These are phyloP conservation scores for Onychomys torridus DNA, from an alignment of 2,797 vertebrate species.

Conservation along the genomic window DNA sequence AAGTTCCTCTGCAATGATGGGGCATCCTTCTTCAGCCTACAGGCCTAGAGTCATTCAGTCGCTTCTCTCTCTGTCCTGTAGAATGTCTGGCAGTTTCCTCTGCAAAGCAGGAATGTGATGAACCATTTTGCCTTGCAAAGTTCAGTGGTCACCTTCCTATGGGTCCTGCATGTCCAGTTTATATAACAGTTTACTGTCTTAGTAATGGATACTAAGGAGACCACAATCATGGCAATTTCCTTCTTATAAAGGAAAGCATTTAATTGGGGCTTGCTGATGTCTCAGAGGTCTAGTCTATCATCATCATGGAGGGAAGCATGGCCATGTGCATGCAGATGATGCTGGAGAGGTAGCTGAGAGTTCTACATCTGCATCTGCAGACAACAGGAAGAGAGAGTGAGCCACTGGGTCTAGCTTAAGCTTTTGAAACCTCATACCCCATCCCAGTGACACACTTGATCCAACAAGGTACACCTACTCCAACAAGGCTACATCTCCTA, in stretches of 20 bases:
- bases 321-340: not conserved
- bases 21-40: too few species aligned
- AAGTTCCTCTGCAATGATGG: too few species aligned
- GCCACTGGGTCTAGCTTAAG: not conserved
- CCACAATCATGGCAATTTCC: not conserved
- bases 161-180: too few species aligned
- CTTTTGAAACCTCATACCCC: not conserved
- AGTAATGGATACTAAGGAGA: not conserved
- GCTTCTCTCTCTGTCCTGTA: too few species aligned
- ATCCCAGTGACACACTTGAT: not conserved
- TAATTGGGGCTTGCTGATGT: not conserved
- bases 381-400: not conserved
- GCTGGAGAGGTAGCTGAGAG: not conserved
- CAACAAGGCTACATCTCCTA: not conserved
- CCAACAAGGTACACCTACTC: not conserved
- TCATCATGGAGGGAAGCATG: too few species aligned
- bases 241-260: not conserved
- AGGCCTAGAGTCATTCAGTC: too few species aligned
- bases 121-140: too few species aligned
- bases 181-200: not conserved
- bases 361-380: not conserved
- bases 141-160: too few species aligned
- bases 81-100: too few species aligned
- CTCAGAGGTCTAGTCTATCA: not conserved
- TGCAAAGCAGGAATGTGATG: too few species aligned